Conservation (phyloP, 2,888 invertebrate genomes). For the Choristoneura rosaceana region DNA sequence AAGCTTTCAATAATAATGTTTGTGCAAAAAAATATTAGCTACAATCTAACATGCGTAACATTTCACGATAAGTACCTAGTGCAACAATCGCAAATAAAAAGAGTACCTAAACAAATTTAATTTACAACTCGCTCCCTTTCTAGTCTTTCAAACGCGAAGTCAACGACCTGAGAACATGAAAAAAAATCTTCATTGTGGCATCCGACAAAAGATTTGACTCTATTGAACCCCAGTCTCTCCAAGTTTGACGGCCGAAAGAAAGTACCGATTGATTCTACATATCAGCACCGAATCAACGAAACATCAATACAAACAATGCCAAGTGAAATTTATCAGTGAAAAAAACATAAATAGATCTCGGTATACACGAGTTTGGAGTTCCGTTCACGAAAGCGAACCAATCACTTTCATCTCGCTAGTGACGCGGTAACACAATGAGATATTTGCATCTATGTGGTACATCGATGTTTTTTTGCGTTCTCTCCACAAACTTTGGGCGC, state of each 20-base stretch:
- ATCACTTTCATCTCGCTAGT: slow-evolving; percentile 79
- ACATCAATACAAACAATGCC: slow-evolving; percentile 42
- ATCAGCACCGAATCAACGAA: slow-evolving; percentile 37
- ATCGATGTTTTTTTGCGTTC: slow-evolving; percentile 67
- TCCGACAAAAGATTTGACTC: slow-evolving; percentile 16
- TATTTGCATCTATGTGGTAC: slow-evolving; percentile 82
- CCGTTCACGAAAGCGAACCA: slow-evolving; percentile 68
- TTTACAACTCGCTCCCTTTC: slow-evolving; percentile 27
- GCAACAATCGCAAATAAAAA: background rate
- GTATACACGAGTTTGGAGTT: slow-evolving; percentile 40
- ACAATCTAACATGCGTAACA: background rate
- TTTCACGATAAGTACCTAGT: background rate
- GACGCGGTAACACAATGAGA: slow-evolving; percentile 71
- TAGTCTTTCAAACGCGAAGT: slow-evolving; percentile 19
- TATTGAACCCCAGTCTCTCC: slow-evolving; percentile 21
- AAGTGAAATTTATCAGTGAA: slow-evolving; percentile 41
- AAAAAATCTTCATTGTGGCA: slow-evolving; percentile 33
- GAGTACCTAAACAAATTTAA: background rate
- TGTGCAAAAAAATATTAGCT: background rate
- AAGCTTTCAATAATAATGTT: background rate
- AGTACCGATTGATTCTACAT: slow-evolving; percentile 40
- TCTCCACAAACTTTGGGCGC: slow-evolving; percentile 62
- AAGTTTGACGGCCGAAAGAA: slow-evolving; percentile 32
- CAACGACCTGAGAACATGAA: slow-evolving; percentile 28
- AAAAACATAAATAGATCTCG: slow-evolving; percentile 39